A percentile compares a stretch with the other conserved stretches of the same genome.
Evolutionary conservation across 2,888 invertebrate genomes (phyloP).

Genomic region (Graphium colonna): DNA sequence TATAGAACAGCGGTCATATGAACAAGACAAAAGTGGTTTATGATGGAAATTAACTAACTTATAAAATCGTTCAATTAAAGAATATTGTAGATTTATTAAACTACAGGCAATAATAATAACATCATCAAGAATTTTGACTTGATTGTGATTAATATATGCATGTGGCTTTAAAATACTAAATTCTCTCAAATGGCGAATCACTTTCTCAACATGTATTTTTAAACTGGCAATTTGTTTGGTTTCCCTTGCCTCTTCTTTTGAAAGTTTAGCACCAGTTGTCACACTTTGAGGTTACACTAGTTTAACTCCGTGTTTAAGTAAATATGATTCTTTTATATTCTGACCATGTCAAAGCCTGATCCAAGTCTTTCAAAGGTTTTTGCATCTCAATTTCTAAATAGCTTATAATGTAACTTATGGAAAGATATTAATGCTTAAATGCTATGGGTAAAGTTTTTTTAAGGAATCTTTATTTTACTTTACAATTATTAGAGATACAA

Average conservation of each 20-base stretch:
- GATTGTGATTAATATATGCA: conserved; percentile 25
- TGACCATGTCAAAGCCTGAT: conserved; percentile 46
- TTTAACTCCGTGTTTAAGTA: conserved; percentile 17
- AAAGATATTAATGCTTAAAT: conserved; percentile 34
- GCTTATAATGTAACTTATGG: conserved; percentile 43
- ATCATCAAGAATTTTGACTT: conserved; percentile 29
- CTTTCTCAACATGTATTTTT: conserved; percentile 31
- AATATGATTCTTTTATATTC: conserved; percentile 36
- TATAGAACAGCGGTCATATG: too few relatives aligned
- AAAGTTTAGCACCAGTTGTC: conserved; percentile 19
- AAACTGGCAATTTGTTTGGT: conserved; percentile 32
- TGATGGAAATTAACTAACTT: conserved; percentile 27
- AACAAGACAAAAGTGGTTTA: too few relatives aligned
- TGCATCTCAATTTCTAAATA: conserved; percentile 48
- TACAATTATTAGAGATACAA: too few relatives aligned
- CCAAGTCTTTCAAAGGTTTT: conserved; percentile 40
- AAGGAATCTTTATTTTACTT: conserved; percentile 23
- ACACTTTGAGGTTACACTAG: conserved; percentile 29
- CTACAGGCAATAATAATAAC: conserved; percentile 30
- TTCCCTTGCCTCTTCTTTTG: conserved; percentile 27
- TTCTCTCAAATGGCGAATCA: conserved; percentile 28
- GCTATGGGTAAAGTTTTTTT: conserved; percentile 32
- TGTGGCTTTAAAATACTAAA: conserved; percentile 32
- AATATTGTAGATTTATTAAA: conserved; percentile 33
- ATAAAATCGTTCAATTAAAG: conserved; percentile 26